Percentiles rank a stretch among this genome's conserved stretches.
Evolutionary conservation across 2,888 invertebrate species (phyloP).

Genomic region (Hirtodrosophila confusa): DNA sequence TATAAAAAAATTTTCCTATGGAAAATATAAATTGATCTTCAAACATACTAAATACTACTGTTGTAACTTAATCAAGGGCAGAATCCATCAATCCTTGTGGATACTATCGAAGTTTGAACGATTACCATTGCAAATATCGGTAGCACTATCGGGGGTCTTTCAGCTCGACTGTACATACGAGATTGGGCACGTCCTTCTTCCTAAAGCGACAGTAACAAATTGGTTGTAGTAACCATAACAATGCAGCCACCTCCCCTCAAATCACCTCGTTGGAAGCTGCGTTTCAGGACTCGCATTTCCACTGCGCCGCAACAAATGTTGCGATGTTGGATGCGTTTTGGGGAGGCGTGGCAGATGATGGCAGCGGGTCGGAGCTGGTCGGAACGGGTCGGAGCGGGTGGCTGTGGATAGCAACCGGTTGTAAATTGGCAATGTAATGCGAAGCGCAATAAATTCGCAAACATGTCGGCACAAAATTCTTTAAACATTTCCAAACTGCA

Average conservation of each 20-base stretch:
- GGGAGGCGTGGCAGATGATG: conserved; percentile 1
- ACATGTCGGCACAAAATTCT: conserved; percentile 55
- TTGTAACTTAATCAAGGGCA: too few relatives aligned
- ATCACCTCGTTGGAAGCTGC: conserved; percentile 6
- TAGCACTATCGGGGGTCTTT: neutral
- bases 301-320: conserved; percentile 44
- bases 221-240: conserved; percentile 39
- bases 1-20: too few relatives aligned
- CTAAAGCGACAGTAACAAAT: conserved; percentile 39
- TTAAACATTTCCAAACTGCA: conserved; percentile 61
- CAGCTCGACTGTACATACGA: neutral
- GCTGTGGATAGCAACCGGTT: conserved; percentile 11
- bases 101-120: too few relatives aligned
- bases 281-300: conserved; percentile 4
- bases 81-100: too few relatives aligned
- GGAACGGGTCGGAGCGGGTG: neutral
- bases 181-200: neutral
- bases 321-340: conserved; percentile 27
- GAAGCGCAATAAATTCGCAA: conserved; percentile 55
- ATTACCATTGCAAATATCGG: too few relatives aligned
- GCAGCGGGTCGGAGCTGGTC: neutral
- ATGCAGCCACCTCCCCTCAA: conserved; percentile 17
- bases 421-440: conserved; percentile 61
- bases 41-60: too few relatives aligned
- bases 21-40: too few relatives aligned